These are phyloP conservation scores for Eristalis tenax DNA, from an alignment of 2,888 invertebrate species.

Conservation along the genomic window DNA sequence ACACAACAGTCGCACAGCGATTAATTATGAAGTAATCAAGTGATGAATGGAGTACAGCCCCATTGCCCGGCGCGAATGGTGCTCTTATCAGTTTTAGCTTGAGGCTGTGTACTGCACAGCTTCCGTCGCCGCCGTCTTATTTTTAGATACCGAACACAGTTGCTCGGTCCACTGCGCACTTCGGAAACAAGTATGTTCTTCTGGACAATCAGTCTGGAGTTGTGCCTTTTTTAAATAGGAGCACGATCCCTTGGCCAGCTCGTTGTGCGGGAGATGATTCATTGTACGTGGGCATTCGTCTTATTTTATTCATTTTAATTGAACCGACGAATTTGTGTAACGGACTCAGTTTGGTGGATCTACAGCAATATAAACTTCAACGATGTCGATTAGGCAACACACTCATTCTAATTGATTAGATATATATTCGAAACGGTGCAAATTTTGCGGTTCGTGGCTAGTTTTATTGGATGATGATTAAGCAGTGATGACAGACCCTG, in stretches of 20 bases:
- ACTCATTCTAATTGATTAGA: not conserved
- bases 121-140: constrained; percentile 72
- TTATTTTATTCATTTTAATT: constrained; percentile 46
- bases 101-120: constrained; percentile 49
- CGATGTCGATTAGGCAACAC: not conserved
- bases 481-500: constrained; percentile 11
- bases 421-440: constrained; percentile 22
- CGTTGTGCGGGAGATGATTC: constrained; percentile 49
- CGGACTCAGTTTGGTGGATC: not conserved
- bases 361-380: not conserved
- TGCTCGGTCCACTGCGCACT: constrained; percentile 10
- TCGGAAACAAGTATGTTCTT: constrained; percentile 20
- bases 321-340: constrained; percentile 24
- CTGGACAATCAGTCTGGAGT: constrained; percentile 63
- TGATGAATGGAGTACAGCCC: constrained; percentile 47
- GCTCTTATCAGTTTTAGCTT: constrained; percentile 62
- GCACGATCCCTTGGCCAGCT: constrained; percentile 21
- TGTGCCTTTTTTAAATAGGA: constrained; percentile 34
- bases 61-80: constrained; percentile 49
- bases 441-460: constrained; percentile 26
- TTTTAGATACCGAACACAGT: constrained; percentile 68
- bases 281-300: constrained; percentile 45
- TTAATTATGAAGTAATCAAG: constrained; percentile 53
- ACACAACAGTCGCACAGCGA: constrained; percentile 16
- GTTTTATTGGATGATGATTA: constrained; percentile 13